Base-by-base conservation (phyloP, 2,888 invertebrate genomes). In the Ectobius pallidus region DNA sequence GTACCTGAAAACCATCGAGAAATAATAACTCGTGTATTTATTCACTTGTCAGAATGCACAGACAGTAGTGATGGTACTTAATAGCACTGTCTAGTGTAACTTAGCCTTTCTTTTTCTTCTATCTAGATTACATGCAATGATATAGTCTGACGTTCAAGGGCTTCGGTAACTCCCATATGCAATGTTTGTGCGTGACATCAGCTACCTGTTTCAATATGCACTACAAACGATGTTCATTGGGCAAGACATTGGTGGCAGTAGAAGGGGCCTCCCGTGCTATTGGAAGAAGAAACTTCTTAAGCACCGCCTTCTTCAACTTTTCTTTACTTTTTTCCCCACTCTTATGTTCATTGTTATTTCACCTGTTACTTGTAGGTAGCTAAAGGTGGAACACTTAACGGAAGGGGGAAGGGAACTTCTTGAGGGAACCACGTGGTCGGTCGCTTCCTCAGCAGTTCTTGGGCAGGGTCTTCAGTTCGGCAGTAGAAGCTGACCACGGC, bases 111-210 rank as follows among this genome's bases (percentile, higher is more conserved):
- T 52, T 7, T 34, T 34, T 69, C 62, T 27, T 42, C 73, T 70
- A 74, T 74, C 74, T 74, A 74, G 74, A 74, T 74, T 71, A 69
- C 71, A 55, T 63, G 25, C 49, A 71, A 69, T 62, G 74, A 69
- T 74, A 70, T 44, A 20, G 46, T 25, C 55, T 61, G 62, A 63
- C 73, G 52, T 55, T 65, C 65, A 70, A 73, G 52, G 68, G 61
- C 72, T 58, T 42, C n/a, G 44, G 61, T 61, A 30, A 16, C 58
- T 16, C 32, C 69, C 68, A 55, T 39, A 42, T 46, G 72, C 72
- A 30, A 62, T 69, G 62, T 62, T 46, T 62, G 6, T n/a, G 22
- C 27, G 42, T 58, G 71, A 44, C 65, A 52, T 39, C 30, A 55
- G 63, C 30, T 68, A 67, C 68, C 18, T 39, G 46, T 52, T 42